Base-by-base conservation (phyloP, 2,888 invertebrate species). In the Pheosia tremula region DNA sequence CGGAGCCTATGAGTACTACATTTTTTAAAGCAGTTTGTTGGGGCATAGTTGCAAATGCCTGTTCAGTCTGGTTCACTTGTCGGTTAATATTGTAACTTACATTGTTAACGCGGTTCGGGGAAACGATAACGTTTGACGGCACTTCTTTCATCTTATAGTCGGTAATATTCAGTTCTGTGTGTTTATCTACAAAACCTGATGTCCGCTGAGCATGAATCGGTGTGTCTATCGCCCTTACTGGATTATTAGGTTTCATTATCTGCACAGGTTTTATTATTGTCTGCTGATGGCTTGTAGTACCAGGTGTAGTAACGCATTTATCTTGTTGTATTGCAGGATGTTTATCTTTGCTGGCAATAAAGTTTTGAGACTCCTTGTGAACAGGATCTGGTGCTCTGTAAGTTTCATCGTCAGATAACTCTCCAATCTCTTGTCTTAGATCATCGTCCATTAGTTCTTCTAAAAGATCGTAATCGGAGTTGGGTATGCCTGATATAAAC, bases 391-490 rank as follows among this genome's bases (percentile, higher is more conserved):
- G 58, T 38, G 73, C 10, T 47, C 66, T 64, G 64, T 82, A 87
- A 57, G 73, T 68, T 38, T 93, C 82, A 69, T 94, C 80, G 74
- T 95, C 84, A 69, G 88, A 87, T 61, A 91, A 69, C 79, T 94
- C 89, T 9, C 91, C 85, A 43, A 93, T 88, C 86, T 95, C 87
- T 87, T 93, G 77, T 61, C 85, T 80, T 63, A 89, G 80, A 68
- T 90, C 94, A 69, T 90, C 93, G 74, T 88, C 94, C 84, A 90
- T 91, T 63, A 90, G 81, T 82, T 93, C 94, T 65, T 90, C 92
- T 64, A 93, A 69, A n/a, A 91, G 76, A 68, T 91, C 91, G 65
- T 90, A 91, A 68, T 93, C 92, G 7, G 90, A 87, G 74, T 87
- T 89, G 0, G 75, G 84, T 69, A 90, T 85, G 2, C 87, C 86